Base-by-base conservation (phyloP, 2,888 invertebrate species). In the Stenolophus ochropezus region DNA sequence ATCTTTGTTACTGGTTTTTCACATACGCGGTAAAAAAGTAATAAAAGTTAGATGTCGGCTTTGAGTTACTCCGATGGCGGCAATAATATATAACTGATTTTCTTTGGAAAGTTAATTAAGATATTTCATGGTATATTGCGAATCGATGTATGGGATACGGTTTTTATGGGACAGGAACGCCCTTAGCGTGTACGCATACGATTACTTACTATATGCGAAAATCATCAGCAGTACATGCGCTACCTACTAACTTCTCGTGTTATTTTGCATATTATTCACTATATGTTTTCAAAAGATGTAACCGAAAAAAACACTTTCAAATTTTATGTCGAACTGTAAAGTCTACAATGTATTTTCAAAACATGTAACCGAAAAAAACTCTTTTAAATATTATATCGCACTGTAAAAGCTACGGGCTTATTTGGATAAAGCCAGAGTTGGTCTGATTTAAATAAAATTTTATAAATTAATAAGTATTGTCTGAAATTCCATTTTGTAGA, bases 201-300 rank as follows among this genome's bases (percentile, higher is more conserved):
- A 73, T 73, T 47, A 73, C 73, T 73, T 73, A 47, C 47, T 47
- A 73, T 73, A 73, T 73, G 73, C 73, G 47, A 49, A 73, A 73
- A 73, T 73, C n/a, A 23, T 73, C 73, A 21, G 73, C 21, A 47
- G 47, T 73, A 23, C 20, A 20, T 49, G 49, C 47, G 16, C 42
- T 33, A 42, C n/a, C 71, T 71, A 47, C 47, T 47, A 73, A 49
- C 73, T 21, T 21, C 20, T n/a, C 21, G 6, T 61, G 61, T 61
- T 58, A 61, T 61, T 61, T 23, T n/a, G 4, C 14, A 23, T 61
- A 27, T 61, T 61, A 23, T 61, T 61, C 61, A 16, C 5, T 4
- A 5, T 16, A 51, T 16, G 0, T 53, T 53, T 53, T 53, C 53
- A 33, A 5, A 33, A 33, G 4, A 5, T 33, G 33, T 5, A 33